These are phyloP conservation scores for Pseudoips prasinana DNA, from an alignment of 2,888 invertebrate species.

Conservation along the genomic window DNA sequence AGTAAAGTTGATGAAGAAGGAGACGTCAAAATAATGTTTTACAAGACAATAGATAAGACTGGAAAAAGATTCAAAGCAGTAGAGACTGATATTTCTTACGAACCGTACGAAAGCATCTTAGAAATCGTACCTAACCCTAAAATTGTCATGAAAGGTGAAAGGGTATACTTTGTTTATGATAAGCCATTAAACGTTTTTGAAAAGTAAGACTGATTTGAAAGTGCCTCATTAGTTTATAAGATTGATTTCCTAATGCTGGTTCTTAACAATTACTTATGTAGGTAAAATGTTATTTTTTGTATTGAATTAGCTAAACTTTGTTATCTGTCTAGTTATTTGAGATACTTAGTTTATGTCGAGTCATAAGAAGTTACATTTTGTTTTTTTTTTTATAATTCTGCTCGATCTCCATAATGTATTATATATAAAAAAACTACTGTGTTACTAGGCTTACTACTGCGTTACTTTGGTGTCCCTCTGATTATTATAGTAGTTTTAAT, in stretches of 20 bases:
- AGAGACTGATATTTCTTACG: slow-evolving; percentile 3
- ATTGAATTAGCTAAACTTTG: neutral
- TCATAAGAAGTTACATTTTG: neutral
- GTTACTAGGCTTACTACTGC: slow-evolving; percentile 7
- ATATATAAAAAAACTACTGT: slow-evolving; percentile 4
- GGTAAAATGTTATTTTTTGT: neutral
- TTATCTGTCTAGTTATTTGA: neutral
- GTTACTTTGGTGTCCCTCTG: slow-evolving; percentile 5
- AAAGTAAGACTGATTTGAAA: slow-evolving; percentile 1
- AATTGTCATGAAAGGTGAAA: slow-evolving; percentile 1
- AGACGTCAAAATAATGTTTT: too few species aligned
- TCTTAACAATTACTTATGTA: too few species aligned
- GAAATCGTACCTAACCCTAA: slow-evolving; percentile 2
- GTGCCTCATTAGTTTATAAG: too few species aligned
- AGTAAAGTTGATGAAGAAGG: slow-evolving; percentile 2
- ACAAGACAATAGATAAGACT: neutral
- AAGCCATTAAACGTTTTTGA: slow-evolving; percentile 4
- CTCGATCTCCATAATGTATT: slow-evolving; percentile 1
- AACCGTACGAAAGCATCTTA: slow-evolving; percentile 2
- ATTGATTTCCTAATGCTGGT: too few species aligned
- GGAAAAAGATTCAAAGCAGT: slow-evolving; percentile 4
- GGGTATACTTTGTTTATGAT: slow-evolving; percentile 2
- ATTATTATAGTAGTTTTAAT: slow-evolving; percentile 5
- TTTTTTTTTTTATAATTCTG: neutral
- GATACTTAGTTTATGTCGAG: neutral